Evolutionary conservation across 2,888 invertebrate species (phyloP), one percentile per base, ranked within the genome.

Genomic region (Coleophora deauratella): DNA sequence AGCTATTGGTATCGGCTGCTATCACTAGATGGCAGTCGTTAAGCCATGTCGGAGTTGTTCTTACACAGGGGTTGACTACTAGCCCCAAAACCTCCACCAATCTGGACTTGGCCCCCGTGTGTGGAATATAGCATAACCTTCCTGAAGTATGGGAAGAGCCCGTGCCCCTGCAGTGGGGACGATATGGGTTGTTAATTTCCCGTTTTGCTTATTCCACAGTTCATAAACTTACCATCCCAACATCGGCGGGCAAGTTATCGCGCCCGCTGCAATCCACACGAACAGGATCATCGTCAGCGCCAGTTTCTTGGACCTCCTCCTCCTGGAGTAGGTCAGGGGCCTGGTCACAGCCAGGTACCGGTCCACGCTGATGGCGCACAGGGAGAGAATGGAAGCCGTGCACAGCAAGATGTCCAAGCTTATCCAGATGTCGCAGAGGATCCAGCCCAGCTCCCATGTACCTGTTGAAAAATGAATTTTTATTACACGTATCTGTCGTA

Each of bases 171-270:
- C n/a, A n/a, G n/a, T n/a, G n/a, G n/a, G n/a, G n/a, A n/a, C n/a
- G n/a, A n/a, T n/a, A n/a, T n/a, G n/a, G n/a, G n/a, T n/a, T n/a
- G n/a, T n/a, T n/a, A n/a, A n/a, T n/a, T n/a, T n/a, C n/a, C n/a
- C n/a, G n/a, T n/a, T n/a, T n/a, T n/a, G n/a, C n/a, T n/a, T n/a
- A n/a, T n/a, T n/a, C n/a, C n/a, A n/a, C n/a, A n/a, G n/a, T n/a
- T n/a, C n/a, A 21, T 21, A 21, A 27, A 81, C 89, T 88, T 72
- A 93, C 96, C 96, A 96, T 59, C 96, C 96, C 53, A 97, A 90
- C 81, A 98, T 92, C 2, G 97, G 97, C 1, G 98, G 98, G 55
- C 97, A 95, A 11, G 97, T 97, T 46, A 98, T 97, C 30, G 96
- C 88, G 35, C 95, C 91, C 2, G 97, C 96, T 15, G 94, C 87